A percentile compares a stretch with the other conserved stretches of the same genome.
Evolutionary conservation across 1,140 invertebrate species (phyloP).

Genomic region (Tetramorium simillimum): DNA sequence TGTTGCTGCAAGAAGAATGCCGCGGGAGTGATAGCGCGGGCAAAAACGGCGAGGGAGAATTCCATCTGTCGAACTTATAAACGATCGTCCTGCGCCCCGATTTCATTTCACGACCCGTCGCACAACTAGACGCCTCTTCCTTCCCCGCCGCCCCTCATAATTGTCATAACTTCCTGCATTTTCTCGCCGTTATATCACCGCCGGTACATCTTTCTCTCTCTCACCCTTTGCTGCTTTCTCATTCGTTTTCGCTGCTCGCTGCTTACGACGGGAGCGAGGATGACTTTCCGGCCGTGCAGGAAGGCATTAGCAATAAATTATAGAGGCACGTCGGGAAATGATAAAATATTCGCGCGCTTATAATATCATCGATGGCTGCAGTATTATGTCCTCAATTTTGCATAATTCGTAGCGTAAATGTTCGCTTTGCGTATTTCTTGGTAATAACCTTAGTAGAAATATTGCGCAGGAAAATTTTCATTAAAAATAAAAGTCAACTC

Average conservation of each 20-base stretch:
- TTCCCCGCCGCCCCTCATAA: conserved; percentile 64
- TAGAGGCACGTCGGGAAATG: conserved; percentile 54
- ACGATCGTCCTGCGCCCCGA: conserved; percentile 71
- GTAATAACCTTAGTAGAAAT: not conserved
- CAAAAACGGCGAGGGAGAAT: conserved; percentile 59
- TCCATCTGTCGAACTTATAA: conserved; percentile 77
- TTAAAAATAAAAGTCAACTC: not conserved
- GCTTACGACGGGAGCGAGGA: conserved; percentile 22
- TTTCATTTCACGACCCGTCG: conserved; percentile 79
- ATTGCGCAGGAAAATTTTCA: not conserved
- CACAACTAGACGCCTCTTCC: conserved; percentile 63
- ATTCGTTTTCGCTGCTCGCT: conserved; percentile 32
- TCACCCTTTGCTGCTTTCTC: conserved; percentile 41
- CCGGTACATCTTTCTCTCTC: conserved; percentile 44
- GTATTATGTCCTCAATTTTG: conserved; percentile 56
- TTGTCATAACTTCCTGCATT: conserved; percentile 78
- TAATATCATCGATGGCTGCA: conserved; percentile 35
- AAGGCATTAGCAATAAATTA: conserved; percentile 70
- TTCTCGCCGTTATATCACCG: conserved; percentile 65
- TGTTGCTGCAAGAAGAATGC: conserved; percentile 46
- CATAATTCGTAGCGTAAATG: conserved; percentile 2
- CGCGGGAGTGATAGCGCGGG: conserved; percentile 34
- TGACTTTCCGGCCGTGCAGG: conserved; percentile 39
- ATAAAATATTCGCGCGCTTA: conserved; percentile 64
- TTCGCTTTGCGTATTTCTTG: not conserved